These are phyloP conservation scores for Calonectris borealis DNA, from an alignment of 2,113 vertebrate species.

Conservation along the genomic window DNA sequence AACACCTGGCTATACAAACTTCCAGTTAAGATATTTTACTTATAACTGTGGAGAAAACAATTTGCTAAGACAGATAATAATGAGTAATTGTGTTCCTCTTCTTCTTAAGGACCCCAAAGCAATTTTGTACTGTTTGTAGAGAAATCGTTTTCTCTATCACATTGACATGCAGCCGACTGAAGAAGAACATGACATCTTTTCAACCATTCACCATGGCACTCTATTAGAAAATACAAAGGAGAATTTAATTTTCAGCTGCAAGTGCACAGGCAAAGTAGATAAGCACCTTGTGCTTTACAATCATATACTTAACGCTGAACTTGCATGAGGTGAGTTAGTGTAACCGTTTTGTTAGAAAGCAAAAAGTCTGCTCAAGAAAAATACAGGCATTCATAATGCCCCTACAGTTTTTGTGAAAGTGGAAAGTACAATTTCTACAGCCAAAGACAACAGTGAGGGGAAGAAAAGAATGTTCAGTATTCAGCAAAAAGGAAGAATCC, in stretches of 20 bases:
- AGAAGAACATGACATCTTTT: conserved; percentile 7
- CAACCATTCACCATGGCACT: neutral
- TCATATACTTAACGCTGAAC: neutral
- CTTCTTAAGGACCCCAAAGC: neutral
- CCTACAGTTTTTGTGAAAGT: conserved; percentile 70
- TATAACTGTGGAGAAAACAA: neutral
- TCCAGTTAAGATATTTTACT: neutral
- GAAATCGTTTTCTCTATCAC: neutral
- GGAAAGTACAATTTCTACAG: conserved; percentile 73
- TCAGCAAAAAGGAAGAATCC: conserved; percentile 75
- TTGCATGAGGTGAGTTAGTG: neutral
- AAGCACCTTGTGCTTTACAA: neutral
- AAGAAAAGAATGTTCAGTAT: conserved; percentile 78
- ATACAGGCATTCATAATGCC: conserved; percentile 64
- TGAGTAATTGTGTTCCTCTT: neutral
- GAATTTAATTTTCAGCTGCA: neutral
- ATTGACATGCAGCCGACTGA: neutral
- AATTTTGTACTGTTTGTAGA: neutral
- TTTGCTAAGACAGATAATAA: neutral
- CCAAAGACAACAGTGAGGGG: conserved; percentile 78
- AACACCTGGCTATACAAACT: neutral
- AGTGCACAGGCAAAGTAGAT: neutral
- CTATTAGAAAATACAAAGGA: neutral
- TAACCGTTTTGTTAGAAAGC: conserved; percentile 63
- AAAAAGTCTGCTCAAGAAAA: conserved; percentile 63